Conservation (phyloP, 2,113 vertebrate species). For the Elaphurus davidianus region DNA sequence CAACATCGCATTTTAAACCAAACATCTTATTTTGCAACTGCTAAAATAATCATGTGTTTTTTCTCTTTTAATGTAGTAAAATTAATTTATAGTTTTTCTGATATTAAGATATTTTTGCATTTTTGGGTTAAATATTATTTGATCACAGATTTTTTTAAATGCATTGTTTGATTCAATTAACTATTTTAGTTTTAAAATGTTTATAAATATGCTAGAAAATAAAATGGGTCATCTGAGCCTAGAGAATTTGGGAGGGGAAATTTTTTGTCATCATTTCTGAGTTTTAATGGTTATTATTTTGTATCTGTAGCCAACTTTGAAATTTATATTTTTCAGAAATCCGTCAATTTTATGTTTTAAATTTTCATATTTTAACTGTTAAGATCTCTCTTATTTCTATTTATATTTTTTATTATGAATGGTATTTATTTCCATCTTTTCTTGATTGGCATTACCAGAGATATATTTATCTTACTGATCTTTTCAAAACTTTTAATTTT, state of each 20-base stretch:
- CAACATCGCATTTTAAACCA: background rate
- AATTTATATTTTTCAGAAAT: slow-evolving; percentile 11
- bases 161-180: background rate
- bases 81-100: background rate
- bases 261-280: background rate
- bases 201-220: background rate
- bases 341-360: background rate
- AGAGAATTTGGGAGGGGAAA: background rate
- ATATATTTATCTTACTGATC: background rate
- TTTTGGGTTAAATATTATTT: background rate
- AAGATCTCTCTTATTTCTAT: background rate
- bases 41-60: background rate
- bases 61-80: slow-evolving; percentile 3
- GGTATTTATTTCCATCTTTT: background rate
- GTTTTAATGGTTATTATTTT: background rate
- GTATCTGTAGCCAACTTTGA: background rate
- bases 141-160: background rate
- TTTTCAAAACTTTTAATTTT: background rate
- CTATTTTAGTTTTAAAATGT: background rate
- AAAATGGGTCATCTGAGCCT: background rate
- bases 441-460: background rate
- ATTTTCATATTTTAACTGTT: background rate
- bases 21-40: background rate
- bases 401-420: background rate
- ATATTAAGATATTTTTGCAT: background rate